These are phyloP conservation scores for Lasius fuliginosus DNA, from an alignment of 2,888 invertebrate species.

Conservation along the genomic window DNA sequence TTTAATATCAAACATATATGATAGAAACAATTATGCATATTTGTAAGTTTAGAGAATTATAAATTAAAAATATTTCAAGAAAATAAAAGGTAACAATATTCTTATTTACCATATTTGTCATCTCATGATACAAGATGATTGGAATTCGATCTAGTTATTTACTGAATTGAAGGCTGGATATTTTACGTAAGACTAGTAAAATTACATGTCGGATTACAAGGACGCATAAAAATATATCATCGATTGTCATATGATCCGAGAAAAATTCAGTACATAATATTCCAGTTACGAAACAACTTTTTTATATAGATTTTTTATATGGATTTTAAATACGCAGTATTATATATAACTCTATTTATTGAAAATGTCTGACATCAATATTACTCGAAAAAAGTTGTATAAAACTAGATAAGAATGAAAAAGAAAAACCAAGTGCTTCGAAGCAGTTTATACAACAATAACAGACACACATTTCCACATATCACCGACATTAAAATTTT, in stretches of 20 bases:
- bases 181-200: constrained; percentile 30
- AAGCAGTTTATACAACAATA: constrained; percentile 6
- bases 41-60: not conserved
- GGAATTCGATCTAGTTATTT: constrained; percentile 66
- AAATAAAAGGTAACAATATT: not conserved
- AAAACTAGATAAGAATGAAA: not conserved
- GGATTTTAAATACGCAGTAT: not conserved
- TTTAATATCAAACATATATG: not conserved
- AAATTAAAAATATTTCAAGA: constrained; percentile 10
- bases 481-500: constrained; percentile 8
- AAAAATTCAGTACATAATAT: not conserved
- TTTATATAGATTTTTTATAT: not conserved
- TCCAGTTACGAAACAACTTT: not conserved
- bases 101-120: not conserved
- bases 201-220: constrained; percentile 61
- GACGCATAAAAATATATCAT: constrained; percentile 6
- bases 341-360: not conserved
- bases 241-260: not conserved
- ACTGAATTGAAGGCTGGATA: constrained; percentile 61
- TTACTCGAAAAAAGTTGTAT: not conserved
- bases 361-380: constrained; percentile 1
- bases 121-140: constrained; percentile 52
- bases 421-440: not conserved
- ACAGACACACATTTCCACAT: not conserved
- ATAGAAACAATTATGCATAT: not conserved